Conservation (phyloP, 2,888 invertebrate species). For the Actias luna region DNA sequence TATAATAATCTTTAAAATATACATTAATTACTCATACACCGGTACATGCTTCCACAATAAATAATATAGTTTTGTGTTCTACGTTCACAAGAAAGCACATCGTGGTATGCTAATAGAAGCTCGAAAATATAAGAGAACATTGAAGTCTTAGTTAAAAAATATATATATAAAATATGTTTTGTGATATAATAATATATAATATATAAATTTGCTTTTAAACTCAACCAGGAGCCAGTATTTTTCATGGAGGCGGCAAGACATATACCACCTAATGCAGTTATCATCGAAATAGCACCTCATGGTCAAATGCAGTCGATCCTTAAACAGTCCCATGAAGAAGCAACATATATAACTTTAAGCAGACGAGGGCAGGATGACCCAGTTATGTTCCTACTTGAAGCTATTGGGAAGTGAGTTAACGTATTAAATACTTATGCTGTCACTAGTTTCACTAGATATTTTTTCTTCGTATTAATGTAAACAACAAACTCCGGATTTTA, state of each 20-base stretch:
- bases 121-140: too few relatives aligned
- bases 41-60: too few relatives aligned
- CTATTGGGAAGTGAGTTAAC: slow-evolving; percentile 79
- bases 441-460: not conserved
- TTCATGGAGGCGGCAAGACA: slow-evolving; percentile 89
- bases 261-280: slow-evolving; percentile 88
- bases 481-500: too few relatives aligned
- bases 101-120: too few relatives aligned
- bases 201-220: not conserved
- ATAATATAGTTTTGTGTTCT: too few relatives aligned
- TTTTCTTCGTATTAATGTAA: too few relatives aligned
- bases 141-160: too few relatives aligned
- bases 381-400: slow-evolving; percentile 72
- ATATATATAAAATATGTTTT: too few relatives aligned
- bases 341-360: slow-evolving; percentile 86
- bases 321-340: slow-evolving; percentile 77
- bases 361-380: slow-evolving; percentile 83
- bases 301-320: slow-evolving; percentile 18
- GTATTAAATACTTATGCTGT: not conserved
- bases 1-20: too few relatives aligned
- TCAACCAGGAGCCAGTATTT: slow-evolving; percentile 76
- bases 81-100: too few relatives aligned
- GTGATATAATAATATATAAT: not conserved
- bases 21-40: too few relatives aligned
- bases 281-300: slow-evolving; percentile 47